Percentiles rank a stretch among this genome's conserved stretches.
phyloP scores from a whole-genome alignment of 2,888 invertebrate genomes.

The Tetragonula carbonaria region DNA sequence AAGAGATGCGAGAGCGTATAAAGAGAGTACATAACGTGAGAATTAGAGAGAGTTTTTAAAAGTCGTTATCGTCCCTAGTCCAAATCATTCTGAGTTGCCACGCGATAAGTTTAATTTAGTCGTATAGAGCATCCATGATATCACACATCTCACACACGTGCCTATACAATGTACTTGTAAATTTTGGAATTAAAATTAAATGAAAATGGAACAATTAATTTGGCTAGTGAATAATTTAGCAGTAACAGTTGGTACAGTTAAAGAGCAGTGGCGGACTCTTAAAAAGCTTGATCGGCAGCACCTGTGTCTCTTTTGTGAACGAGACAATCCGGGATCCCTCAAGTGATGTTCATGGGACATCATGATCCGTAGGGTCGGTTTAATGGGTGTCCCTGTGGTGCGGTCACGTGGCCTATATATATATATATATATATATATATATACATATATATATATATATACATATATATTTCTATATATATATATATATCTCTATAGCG shows the following conservation, averaged over 20 bases:
- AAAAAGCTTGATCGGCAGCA: constrained; percentile 41
- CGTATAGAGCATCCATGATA: too few relatives aligned
- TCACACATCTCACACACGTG: too few relatives aligned
- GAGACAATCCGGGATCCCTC: constrained; percentile 54
- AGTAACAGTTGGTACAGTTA: not conserved
- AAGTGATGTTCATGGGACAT: constrained; percentile 65
- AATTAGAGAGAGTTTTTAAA: too few relatives aligned
- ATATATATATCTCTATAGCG: constrained; percentile 32
- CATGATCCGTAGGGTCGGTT: constrained; percentile 62
- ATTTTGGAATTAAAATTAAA: too few relatives aligned
- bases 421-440: constrained; percentile 42
- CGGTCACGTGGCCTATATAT: constrained; percentile 60
- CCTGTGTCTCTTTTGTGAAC: constrained; percentile 59
- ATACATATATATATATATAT: constrained; percentile 41
- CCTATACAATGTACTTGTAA: too few relatives aligned
- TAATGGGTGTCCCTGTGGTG: constrained; percentile 67
- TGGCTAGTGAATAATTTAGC: too few relatives aligned
- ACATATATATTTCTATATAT: constrained; percentile 44
- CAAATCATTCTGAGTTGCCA: too few relatives aligned
- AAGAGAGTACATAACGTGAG: too few relatives aligned
- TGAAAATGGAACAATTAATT: not conserved
- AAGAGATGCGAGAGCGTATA: too few relatives aligned
- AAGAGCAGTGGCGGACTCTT: not conserved
- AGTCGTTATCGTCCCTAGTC: too few relatives aligned
- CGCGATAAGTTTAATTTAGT: too few relatives aligned